Evolutionary conservation across 23 tunicate species (phyloP).

Genomic region (Styela clava): DNA sequence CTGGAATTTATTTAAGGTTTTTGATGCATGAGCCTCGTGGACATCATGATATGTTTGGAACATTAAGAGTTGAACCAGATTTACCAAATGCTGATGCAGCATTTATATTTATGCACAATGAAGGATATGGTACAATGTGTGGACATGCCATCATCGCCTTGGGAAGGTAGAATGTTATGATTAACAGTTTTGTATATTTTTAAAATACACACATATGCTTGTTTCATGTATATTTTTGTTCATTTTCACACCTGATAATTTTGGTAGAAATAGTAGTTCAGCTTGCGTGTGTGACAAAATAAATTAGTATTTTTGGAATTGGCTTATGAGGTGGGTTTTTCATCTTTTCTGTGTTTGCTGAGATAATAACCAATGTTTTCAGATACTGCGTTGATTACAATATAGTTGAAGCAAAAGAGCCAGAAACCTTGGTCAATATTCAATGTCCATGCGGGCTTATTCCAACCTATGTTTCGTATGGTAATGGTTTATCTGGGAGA

Average conservation of each 20-base stretch:
- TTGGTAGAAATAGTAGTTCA: no score
- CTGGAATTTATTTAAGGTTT: no score
- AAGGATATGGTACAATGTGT: slow-evolving; percentile 66
- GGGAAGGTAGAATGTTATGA: no score
- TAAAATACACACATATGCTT: no score
- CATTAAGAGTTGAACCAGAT: slow-evolving; percentile 44
- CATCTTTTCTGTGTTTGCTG: no score
- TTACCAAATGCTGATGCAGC: slow-evolving; percentile 49
- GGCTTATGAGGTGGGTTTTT: no score
- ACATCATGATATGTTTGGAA: slow-evolving; percentile 57
- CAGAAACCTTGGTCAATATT: slow-evolving; percentile 51
- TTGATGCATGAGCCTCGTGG: slow-evolving; percentile 63
- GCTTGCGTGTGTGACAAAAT: no score
- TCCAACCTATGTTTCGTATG: slow-evolving; percentile 31
- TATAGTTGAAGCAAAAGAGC: slow-evolving; percentile 44
- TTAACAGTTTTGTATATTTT: background rate
- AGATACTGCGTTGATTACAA: slow-evolving; percentile 53
- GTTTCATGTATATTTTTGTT: no score
- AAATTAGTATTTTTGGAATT: no score
- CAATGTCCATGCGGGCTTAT: slow-evolving; percentile 76
- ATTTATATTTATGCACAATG: slow-evolving; percentile 56
- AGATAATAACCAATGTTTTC: no score
- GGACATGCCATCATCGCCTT: slow-evolving; percentile 61
- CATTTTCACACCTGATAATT: no score
- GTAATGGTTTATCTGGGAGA: slow-evolving; percentile 36